phyloP scores from a whole-genome alignment of 2,888 invertebrate species.

The Lottia scabra region DNA sequence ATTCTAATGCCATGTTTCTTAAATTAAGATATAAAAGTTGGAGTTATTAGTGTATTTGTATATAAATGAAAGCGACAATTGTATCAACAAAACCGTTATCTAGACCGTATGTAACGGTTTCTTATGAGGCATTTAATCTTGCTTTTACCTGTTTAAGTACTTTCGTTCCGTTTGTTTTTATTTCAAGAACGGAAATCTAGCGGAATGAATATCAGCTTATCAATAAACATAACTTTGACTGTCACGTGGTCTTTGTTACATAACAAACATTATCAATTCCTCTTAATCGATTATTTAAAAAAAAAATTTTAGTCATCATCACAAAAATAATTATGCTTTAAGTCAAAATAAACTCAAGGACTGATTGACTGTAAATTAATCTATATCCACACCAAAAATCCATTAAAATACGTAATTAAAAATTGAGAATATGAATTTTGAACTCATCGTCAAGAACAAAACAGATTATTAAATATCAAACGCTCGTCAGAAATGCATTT shows the following conservation, averaged over 20 bases:
- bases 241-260: not conserved
- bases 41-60: constrained; percentile 3
- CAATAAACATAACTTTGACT: not conserved
- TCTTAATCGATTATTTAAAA: too few relatives aligned
- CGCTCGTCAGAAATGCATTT: too few relatives aligned
- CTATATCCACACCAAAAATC: too few relatives aligned
- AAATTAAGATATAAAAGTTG: not conserved
- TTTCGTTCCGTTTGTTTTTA: not conserved
- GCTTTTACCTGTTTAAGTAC: not conserved
- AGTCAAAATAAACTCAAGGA: too few relatives aligned
- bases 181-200: not conserved
- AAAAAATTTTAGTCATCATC: too few relatives aligned
- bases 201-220: not conserved
- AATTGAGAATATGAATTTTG: too few relatives aligned
- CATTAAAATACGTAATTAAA: too few relatives aligned
- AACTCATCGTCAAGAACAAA: too few relatives aligned
- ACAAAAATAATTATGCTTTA: too few relatives aligned
- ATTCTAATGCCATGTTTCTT: not conserved
- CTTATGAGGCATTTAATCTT: not conserved
- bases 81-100: not conserved
- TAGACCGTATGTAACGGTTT: not conserved
- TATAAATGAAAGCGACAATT: constrained; percentile 4
- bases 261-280: too few relatives aligned
- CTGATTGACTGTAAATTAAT: too few relatives aligned
- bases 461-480: too few relatives aligned